Evolutionary conservation across 2,797 vertebrate species (phyloP).

Genomic region (Dendrocincla tyrannina): DNA sequence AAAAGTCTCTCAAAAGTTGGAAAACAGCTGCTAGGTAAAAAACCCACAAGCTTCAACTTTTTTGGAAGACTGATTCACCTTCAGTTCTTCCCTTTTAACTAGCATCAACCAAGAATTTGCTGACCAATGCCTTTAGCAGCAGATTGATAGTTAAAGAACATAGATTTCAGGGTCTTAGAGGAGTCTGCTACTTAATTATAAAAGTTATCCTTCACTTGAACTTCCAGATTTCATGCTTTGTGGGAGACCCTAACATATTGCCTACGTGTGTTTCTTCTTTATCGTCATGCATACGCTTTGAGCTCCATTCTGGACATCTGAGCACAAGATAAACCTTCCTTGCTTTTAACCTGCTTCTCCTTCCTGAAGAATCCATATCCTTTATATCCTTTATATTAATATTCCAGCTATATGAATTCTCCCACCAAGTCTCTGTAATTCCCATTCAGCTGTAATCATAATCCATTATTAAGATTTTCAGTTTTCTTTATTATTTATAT

Average conservation of each 20-base stretch:
- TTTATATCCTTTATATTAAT: background rate
- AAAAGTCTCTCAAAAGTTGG: background rate
- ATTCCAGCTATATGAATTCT: background rate
- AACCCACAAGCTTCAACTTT: rapidly evolving
- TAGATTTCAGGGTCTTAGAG: background rate
- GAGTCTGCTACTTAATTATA: background rate
- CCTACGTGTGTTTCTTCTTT: background rate
- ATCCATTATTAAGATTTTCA: background rate
- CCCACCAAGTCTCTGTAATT: background rate
- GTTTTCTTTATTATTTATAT: background rate
- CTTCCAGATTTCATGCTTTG: background rate
- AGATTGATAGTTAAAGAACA: background rate
- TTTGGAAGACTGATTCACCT: background rate
- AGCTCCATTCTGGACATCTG: background rate
- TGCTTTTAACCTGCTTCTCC: background rate
- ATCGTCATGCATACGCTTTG: background rate
- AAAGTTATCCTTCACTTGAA: background rate
- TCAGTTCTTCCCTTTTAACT: background rate
- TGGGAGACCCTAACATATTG: background rate
- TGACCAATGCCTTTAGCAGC: background rate
- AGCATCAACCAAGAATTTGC: background rate
- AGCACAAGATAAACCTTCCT: background rate
- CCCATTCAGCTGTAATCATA: background rate
- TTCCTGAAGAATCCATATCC: background rate
- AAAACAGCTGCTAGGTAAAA: background rate